These are phyloP conservation scores for Prolemur simus DNA, from an alignment of 2,113 vertebrate species.

Conservation along the genomic window DNA sequence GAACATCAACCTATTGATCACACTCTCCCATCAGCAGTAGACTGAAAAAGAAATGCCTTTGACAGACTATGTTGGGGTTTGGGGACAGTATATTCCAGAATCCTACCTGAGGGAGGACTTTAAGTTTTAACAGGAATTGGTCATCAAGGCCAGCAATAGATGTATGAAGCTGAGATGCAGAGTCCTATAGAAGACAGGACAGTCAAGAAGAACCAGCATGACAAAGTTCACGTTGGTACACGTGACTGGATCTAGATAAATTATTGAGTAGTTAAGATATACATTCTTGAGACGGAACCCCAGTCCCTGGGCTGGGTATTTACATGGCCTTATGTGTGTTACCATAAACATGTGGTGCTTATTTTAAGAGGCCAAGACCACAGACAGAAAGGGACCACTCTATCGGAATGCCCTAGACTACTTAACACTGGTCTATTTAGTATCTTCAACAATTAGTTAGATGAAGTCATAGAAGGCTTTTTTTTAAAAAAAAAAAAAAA, in stretches of 20 bases:
- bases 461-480: not conserved
- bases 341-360: not conserved
- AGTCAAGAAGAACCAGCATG: not conserved
- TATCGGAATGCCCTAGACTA: not conserved
- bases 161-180: not conserved
- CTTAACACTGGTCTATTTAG: not conserved
- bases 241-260: not conserved
- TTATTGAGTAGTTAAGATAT: not conserved
- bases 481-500: no score
- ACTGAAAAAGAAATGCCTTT: not conserved
- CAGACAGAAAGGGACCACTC: not conserved
- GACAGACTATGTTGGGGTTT: not conserved
- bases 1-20: not conserved
- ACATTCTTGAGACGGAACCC: not conserved
- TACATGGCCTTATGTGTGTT: no score
- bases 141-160: not conserved
- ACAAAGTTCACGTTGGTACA: not conserved
- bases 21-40: not conserved
- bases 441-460: not conserved
- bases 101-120: not conserved
- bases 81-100: not conserved
- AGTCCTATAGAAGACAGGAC: not conserved
- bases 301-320: not conserved
- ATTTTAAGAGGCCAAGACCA: not conserved
- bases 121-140: not conserved